These are phyloP conservation scores for Acanthosoma haemorrhoidale DNA, from an alignment of 2,888 invertebrate species.

Conservation along the genomic window DNA sequence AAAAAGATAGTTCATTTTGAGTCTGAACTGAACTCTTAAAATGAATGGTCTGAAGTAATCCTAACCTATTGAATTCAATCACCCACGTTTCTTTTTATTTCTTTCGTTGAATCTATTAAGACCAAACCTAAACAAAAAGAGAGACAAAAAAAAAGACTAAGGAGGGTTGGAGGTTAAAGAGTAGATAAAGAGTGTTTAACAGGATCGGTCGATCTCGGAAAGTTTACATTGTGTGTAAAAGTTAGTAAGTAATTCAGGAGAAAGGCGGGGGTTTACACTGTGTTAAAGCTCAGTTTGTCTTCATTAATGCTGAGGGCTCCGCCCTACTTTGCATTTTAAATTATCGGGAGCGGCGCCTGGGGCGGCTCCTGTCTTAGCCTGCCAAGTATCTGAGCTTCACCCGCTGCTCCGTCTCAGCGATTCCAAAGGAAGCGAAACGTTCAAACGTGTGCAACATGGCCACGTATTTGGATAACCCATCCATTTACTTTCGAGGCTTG, in stretches of 20 bases:
- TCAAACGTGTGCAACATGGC: no score
- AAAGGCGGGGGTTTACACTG: slow-evolving; percentile 4
- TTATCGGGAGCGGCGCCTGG: slow-evolving; percentile 25
- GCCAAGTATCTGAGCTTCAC: neutral
- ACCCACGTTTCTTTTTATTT: no score
- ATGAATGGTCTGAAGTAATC: no score
- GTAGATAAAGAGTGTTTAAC: slow-evolving; percentile 26
- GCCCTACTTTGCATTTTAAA: slow-evolving; percentile 37
- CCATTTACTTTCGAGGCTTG: no score
- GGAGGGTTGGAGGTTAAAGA: neutral
- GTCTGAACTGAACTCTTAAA: no score
- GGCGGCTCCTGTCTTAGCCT: no score
- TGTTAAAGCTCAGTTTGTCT: slow-evolving; percentile 33
- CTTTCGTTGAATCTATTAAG: neutral
- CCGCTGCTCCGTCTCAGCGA: neutral
- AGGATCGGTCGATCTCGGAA: neutral
- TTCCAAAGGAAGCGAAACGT: no score
- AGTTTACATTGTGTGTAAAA: slow-evolving; percentile 30
- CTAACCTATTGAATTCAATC: no score
- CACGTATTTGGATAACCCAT: no score
- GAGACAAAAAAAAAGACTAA: neutral
- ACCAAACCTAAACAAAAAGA: neutral
- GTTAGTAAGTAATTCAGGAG: slow-evolving; percentile 27
- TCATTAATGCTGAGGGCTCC: slow-evolving; percentile 26
- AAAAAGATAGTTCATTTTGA: no score